Percentiles rank a stretch among this genome's conserved stretches.
phyloP scores from a whole-genome alignment of 2,113 vertebrate genomes.

The Pogonocichla stellata region DNA sequence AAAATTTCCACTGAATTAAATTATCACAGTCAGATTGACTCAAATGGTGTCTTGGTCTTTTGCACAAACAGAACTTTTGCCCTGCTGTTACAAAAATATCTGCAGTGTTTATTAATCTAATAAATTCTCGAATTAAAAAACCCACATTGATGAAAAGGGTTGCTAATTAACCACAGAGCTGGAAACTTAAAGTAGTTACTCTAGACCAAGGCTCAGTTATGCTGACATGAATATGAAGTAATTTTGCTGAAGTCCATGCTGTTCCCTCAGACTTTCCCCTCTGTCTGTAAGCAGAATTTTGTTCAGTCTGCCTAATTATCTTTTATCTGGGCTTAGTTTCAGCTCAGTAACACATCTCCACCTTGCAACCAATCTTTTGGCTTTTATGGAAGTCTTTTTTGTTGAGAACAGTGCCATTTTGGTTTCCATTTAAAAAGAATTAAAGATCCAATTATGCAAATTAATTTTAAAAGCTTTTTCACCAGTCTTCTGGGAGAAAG shows the following conservation, averaged over 20 bases:
- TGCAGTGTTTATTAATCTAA: constrained; percentile 29
- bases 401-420: constrained; percentile 24
- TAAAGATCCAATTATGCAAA: constrained; percentile 51
- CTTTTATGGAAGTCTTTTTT: neutral
- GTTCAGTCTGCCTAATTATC: neutral
- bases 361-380: neutral
- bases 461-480: constrained; percentile 41
- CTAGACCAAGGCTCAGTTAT: neutral
- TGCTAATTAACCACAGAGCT: constrained; percentile 21
- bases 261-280: neutral
- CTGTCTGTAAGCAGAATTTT: neutral
- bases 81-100: neutral
- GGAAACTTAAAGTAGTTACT: neutral
- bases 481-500: neutral
- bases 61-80: neutral
- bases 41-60: neutral
- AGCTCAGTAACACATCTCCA: neutral
- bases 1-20: neutral
- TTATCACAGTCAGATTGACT: neutral
- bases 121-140: neutral
- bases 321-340: constrained; percentile 14
- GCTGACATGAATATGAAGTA: neutral
- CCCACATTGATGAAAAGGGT: neutral
- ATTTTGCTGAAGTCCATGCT: neutral
- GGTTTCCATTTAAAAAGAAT: constrained; percentile 36